Evolutionary conservation across 1,140 invertebrate genomes (phyloP), one percentile per base, ranked within the genome.

Genomic region (Leptopilina boulardi): DNA sequence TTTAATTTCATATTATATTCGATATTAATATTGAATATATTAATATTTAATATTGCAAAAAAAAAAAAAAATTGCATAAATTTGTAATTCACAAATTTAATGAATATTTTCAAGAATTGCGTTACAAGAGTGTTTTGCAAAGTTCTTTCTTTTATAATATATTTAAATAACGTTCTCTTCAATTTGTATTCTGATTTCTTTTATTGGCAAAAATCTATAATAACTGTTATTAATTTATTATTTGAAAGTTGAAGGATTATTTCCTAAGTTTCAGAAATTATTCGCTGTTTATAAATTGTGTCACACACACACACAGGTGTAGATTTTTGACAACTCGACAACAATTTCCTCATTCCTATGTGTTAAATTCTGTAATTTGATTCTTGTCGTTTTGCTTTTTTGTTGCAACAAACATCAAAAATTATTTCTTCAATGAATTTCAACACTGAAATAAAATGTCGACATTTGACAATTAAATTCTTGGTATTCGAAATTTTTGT

Each of bases 81-180:
- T n/a, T n/a, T n/a, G n/a, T n/a, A n/a, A n/a, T n/a, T n/a, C n/a
- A n/a, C n/a, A n/a, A n/a, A 54, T 66, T 30, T 15, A 6, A 66
- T 66, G 21, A 26, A 66, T 66, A 66, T 66, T 66, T 66, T 26
- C 21, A 15, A n/a, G 11, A 66, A 66, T 66, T 66, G 59, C 59
- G 6, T 30, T n/a, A n/a, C n/a, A 66, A 4, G n/a, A n/a, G n/a
- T 13, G 0, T 66, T 30, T 66, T 66, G 23, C 47, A 66, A 66
- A 34, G 2, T 0, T 13, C n/a, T 3, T 34, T 66, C 13, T 8
- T 15, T 66, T 66, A 26, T n/a, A n/a, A n/a, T n/a, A n/a, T n/a
- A n/a, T n/a, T n/a, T n/a, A n/a, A n/a, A n/a, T n/a, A n/a, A 66
- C 23, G 59, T 66, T 34, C 15, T 13, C 15, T 3, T 66, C 59